Conservation (phyloP, 1,140 invertebrate species). For the Caerostris extrusa region DNA sequence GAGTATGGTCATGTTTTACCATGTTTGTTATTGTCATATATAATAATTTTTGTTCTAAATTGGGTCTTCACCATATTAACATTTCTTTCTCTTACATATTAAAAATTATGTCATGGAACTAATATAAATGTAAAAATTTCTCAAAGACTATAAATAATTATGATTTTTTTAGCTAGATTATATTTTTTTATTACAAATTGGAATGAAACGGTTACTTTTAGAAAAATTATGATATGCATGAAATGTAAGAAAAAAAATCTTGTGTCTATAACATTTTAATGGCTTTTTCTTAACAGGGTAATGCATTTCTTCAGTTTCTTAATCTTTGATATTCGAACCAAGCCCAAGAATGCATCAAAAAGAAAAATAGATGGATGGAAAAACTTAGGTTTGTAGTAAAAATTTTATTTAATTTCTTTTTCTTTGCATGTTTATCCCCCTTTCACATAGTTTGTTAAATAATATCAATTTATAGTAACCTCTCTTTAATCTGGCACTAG, state of each 20-base stretch:
- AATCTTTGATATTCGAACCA: constrained; percentile 68
- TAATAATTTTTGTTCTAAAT: no score
- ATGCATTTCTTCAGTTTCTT: constrained; percentile 73
- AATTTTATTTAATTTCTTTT: neutral
- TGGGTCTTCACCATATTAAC: no score
- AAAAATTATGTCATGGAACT: no score
- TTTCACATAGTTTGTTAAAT: no score
- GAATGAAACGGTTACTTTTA: no score
- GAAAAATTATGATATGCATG: neutral
- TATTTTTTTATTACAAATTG: no score
- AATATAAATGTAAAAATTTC: neutral
- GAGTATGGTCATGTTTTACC: no score
- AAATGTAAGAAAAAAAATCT: neutral
- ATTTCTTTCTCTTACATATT: no score
- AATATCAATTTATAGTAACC: neutral
- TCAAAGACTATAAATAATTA: neutral
- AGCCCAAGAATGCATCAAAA: constrained; percentile 76
- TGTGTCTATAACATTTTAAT: neutral
- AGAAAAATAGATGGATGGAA: constrained; percentile 76
- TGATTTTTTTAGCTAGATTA: neutral
- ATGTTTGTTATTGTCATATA: no score
- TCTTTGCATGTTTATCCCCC: neutral
- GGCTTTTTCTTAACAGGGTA: constrained; percentile 40
- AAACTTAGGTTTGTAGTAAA: constrained; percentile 67
- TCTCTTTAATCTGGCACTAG: neutral